These are phyloP conservation scores for Euproctis similis DNA, from an alignment of 2,888 invertebrate species.

Conservation along the genomic window DNA sequence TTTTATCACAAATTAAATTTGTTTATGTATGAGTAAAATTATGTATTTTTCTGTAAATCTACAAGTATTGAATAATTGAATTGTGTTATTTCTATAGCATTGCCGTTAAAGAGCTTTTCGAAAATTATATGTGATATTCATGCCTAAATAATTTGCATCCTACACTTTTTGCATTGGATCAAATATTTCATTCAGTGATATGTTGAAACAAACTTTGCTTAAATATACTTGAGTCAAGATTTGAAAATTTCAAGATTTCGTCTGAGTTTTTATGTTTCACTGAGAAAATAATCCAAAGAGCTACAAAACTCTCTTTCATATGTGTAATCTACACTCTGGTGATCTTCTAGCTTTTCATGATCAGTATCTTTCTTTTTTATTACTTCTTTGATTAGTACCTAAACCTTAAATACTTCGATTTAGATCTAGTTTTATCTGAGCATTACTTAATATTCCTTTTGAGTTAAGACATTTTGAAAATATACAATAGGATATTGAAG, in stretches of 20 bases:
- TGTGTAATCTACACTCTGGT: background rate
- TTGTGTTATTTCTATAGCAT: too few species aligned
- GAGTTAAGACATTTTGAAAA: background rate
- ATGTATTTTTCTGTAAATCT: too few species aligned
- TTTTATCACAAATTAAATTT: conserved; percentile 41
- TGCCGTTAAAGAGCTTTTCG: too few species aligned
- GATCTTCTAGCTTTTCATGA: too few species aligned
- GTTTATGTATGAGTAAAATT: conserved; percentile 8
- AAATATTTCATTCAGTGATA: too few species aligned
- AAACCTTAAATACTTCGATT: conserved; percentile 1
- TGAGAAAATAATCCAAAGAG: conserved; percentile 29
- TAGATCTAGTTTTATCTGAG: conserved; percentile 2
- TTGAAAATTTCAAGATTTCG: conserved; percentile 19
- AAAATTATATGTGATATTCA: too few species aligned
- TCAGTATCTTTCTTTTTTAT: conserved; percentile 3
- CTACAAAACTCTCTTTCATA: conserved; percentile 11
- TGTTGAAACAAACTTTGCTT: too few species aligned
- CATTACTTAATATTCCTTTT: conserved; percentile 17
- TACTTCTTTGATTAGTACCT: conserved; percentile 3
- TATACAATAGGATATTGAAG: background rate
- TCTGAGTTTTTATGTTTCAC: conserved; percentile 21
- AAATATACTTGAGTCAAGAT: too few species aligned
- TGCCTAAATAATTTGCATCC: too few species aligned
- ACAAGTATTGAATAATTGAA: conserved; percentile 8
- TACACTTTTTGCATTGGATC: too few species aligned